Evolutionary conservation across 1,140 invertebrate genomes (phyloP), one percentile per base, ranked within the genome.

Genomic region (Bombus terrestris): DNA sequence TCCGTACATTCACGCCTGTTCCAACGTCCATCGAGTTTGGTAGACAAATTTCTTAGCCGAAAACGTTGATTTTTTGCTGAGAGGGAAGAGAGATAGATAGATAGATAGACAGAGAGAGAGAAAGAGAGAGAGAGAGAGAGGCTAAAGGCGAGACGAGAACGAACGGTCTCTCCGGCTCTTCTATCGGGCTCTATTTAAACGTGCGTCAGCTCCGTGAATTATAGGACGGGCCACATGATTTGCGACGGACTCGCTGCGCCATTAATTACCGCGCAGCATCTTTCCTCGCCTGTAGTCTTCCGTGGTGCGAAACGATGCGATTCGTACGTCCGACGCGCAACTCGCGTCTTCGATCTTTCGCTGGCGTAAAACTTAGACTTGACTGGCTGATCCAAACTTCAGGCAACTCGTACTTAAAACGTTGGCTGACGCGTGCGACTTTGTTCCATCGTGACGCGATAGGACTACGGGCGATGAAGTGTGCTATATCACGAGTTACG

Each of bases 191-290:
- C 92, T 93, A 94, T 94, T 94, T 94, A 93, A 94, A 94, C 93
- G 92, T 91, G 91, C 92, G 93, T 93, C 93, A 91, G 90, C 85
- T 76, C 78, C 76, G 92, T 93, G 92, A 94, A 89, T 94, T 94
- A 94, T 94, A 93, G 90, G 92, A 93, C 92, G 90, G 91, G 86
- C 88, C 84, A 85, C 89, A 91, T 94, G 93, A 94, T 94, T 94
- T 94, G 93, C 92, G 93, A 94, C 91, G 93, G 92, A 92, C 93
- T 91, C 88, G 90, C 89, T 87, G 88, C 89, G 81, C 92, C 93
- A 94, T 94, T 94, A 94, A 94, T 94, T 94, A 94, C 89, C 79
- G 76, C 75, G 87, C 92, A 93, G 92, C 93, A 94, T 94, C 93
- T 94, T 94, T 94, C 93, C 92, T 94, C 93, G 93, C 92, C 91